Conservation (phyloP, 2,113 vertebrate genomes). For the Neotoma lepida region DNA sequence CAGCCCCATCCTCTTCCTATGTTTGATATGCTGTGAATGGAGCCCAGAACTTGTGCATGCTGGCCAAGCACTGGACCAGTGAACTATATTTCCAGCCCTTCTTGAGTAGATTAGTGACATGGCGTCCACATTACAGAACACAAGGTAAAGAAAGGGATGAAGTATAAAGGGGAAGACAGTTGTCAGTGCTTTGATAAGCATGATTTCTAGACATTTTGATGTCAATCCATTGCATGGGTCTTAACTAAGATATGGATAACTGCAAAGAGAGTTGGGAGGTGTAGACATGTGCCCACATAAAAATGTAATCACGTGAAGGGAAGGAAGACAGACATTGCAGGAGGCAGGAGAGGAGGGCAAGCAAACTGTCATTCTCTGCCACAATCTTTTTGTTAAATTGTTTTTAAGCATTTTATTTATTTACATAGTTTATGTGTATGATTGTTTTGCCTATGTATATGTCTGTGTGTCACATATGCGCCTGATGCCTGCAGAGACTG, state of each 20-base stretch:
- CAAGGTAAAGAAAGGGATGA: neutral
- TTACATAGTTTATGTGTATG: neutral
- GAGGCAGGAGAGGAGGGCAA: neutral
- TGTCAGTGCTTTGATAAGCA: neutral
- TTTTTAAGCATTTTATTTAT: neutral
- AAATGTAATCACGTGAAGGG: conserved; percentile 26
- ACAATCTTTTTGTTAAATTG: neutral
- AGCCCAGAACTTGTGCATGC: neutral
- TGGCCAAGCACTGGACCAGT: neutral
- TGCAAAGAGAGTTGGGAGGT: neutral
- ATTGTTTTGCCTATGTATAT: neutral
- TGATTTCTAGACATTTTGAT: neutral
- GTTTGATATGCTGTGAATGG: neutral
- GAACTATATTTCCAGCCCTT: neutral
- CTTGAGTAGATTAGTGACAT: conserved; percentile 13
- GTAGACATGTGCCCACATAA: neutral
- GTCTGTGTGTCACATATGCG: neutral
- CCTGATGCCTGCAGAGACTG: neutral
- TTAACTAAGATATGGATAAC: conserved; percentile 27
- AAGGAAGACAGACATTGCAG: neutral
- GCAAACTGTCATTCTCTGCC: neutral
- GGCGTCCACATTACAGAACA: neutral
- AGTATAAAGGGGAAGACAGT: neutral
- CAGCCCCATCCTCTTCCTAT: neutral
- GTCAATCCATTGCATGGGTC: neutral